A percentile compares a stretch with the other conserved stretches of the same genome.
These are phyloP conservation scores for Spisula subtruncata DNA, from an alignment of 2,888 invertebrate species.

Conservation along the genomic window DNA sequence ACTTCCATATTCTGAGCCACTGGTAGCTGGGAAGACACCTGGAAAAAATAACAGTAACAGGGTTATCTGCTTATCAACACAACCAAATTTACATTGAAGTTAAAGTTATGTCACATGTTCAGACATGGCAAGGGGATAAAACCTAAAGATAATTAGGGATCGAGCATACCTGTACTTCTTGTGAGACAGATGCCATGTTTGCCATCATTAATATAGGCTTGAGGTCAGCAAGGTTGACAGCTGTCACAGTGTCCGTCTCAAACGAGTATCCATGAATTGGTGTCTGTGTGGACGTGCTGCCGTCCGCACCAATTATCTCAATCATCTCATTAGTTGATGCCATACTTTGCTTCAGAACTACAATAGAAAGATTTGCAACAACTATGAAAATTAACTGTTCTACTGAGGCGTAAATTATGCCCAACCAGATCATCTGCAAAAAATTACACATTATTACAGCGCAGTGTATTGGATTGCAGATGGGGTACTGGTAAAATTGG, in stretches of 20 bases:
- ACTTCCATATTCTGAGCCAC: not conserved
- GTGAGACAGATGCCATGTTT: constrained; percentile 52
- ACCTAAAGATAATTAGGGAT: no score
- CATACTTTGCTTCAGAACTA: constrained; percentile 12
- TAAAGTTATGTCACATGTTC: no score
- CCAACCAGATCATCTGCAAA: no score
- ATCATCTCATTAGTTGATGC: constrained; percentile 42
- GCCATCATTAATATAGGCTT: constrained; percentile 62
- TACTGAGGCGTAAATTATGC: no score
- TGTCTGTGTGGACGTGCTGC: constrained; percentile 33
- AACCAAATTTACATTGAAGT: no score
- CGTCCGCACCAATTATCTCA: constrained; percentile 31
- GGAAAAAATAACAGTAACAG: not conserved
- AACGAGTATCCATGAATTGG: constrained; percentile 48
- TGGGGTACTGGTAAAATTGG: no score
- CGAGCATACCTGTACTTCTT: constrained; percentile 42
- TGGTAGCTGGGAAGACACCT: constrained; percentile 41
- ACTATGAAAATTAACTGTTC: no score
- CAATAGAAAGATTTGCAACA: not conserved
- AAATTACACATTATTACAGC: no score
- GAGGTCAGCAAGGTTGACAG: constrained; percentile 59
- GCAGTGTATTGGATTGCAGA: no score
- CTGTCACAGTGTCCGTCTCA: constrained; percentile 34
- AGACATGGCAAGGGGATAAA: no score
- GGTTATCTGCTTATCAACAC: no score